Percentiles rank a stretch among this genome's conserved stretches.
phyloP scores from a whole-genome alignment of 37 sponge, comb jelly and placozoan species.

The Eunapius fragilis region DNA sequence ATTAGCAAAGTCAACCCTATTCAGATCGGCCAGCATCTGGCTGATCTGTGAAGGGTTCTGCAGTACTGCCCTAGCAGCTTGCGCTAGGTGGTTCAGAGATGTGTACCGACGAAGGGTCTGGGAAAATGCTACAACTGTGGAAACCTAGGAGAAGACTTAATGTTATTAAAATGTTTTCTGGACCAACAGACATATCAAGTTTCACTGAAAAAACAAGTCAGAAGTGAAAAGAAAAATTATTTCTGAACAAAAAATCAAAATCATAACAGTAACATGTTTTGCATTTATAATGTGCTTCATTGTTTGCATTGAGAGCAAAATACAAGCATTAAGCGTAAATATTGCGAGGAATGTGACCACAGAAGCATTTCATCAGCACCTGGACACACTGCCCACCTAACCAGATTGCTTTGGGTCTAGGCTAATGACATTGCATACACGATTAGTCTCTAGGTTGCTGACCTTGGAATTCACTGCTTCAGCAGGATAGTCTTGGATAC shows the following conservation, averaged over 20 bases:
- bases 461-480: slow-evolving; percentile 82
- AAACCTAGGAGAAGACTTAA: slow-evolving; percentile 42
- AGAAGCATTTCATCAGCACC: neutral
- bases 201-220: too few relatives aligned
- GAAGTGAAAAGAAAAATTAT: too few relatives aligned
- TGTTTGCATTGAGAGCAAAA: too few relatives aligned
- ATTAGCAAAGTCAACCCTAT: slow-evolving; percentile 96
- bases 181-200: too few relatives aligned
- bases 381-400: neutral
- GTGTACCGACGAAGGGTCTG: slow-evolving; percentile 99
- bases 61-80: slow-evolving; percentile 97
- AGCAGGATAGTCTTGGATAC: slow-evolving; percentile 75
- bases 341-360: neutral
- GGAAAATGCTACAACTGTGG: slow-evolving; percentile 92
- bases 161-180: neutral
- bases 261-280: too few relatives aligned
- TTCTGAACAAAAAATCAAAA: too few relatives aligned
- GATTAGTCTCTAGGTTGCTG: too few relatives aligned
- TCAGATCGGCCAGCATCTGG: slow-evolving; percentile 95
- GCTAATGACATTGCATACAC: neutral
- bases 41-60: slow-evolving; percentile 94
- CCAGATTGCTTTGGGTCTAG: neutral
- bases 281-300: too few relatives aligned
- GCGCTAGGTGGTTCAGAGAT: slow-evolving; percentile 98
- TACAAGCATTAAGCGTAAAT: too few relatives aligned